These are phyloP conservation scores for Wasmannia auropunctata DNA, from an alignment of 1,140 invertebrate species.

Conservation along the genomic window DNA sequence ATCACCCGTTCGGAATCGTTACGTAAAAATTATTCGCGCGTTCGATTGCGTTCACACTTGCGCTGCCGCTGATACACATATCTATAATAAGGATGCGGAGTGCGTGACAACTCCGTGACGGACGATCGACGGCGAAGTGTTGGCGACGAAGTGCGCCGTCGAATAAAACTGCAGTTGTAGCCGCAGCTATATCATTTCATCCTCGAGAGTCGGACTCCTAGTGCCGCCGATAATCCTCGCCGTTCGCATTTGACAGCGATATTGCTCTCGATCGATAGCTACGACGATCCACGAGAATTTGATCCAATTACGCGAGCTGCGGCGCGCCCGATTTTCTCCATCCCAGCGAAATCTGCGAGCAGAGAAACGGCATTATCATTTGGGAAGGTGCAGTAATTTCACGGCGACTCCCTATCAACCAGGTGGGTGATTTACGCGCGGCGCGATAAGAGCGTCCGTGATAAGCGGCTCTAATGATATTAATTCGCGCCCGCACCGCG, in stretches of 20 bases:
- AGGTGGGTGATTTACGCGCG: slow-evolving; percentile 61
- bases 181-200: not conserved
- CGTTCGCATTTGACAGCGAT: not conserved
- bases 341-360: not conserved
- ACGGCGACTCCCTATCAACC: slow-evolving; percentile 65
- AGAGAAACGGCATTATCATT: slow-evolving; percentile 36
- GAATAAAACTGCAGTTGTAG: slow-evolving; percentile 46
- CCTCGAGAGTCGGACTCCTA: not conserved
- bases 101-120: not conserved
- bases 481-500: slow-evolving; percentile 7
- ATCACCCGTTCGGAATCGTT: not conserved
- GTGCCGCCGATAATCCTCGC: not conserved
- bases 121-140: not conserved
- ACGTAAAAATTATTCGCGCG: slow-evolving; percentile 38
- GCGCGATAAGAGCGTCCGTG: slow-evolving; percentile 18
- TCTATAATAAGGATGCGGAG: not conserved
- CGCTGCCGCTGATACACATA: not conserved
- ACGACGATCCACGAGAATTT: slow-evolving; percentile 13
- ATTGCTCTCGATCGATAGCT: slow-evolving; percentile 14
- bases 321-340: slow-evolving; percentile 2
- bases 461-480: slow-evolving; percentile 45
- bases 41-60: slow-evolving; percentile 21
- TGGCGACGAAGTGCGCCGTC: not conserved
- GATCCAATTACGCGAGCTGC: slow-evolving; percentile 1
- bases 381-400: slow-evolving; percentile 58